Evolutionary conservation across 1,140 invertebrate genomes (phyloP).

Genomic region (Campoletis sonorensis): DNA sequence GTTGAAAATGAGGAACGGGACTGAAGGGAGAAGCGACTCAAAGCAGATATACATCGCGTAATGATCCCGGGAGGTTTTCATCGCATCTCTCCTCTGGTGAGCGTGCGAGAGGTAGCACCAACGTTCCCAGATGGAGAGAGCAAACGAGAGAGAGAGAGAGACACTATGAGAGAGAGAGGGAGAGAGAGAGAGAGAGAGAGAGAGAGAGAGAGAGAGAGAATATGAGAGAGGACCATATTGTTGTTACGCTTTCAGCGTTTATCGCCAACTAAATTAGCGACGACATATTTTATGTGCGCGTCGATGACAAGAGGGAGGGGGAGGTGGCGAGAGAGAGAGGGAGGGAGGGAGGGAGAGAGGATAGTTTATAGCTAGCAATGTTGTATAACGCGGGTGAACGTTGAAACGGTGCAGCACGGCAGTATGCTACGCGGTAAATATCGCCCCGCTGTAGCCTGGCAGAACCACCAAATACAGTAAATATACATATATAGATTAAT

Average conservation of each 20-base stretch:
- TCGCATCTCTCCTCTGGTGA: background rate
- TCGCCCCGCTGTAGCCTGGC: background rate
- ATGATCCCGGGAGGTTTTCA: background rate
- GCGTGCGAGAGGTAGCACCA: background rate
- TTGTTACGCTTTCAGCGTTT: slow-evolving; percentile 45
- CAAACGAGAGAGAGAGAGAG: background rate
- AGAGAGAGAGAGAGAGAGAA: background rate
- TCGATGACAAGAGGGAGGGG: slow-evolving; percentile 36
- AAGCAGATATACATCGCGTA: background rate
- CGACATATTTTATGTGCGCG: slow-evolving; percentile 44
- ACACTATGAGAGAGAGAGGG: no score
- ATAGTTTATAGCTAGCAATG: slow-evolving; percentile 42
- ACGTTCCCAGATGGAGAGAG: background rate
- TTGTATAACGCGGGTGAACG: background rate
- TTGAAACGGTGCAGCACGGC: background rate
- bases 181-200: no score
- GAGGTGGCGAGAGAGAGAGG: no score
- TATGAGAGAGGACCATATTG: slow-evolving; percentile 23
- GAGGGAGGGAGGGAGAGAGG: background rate
- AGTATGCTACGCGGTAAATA: slow-evolving; percentile 10
- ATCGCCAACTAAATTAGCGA: slow-evolving; percentile 44
- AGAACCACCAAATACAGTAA: background rate
- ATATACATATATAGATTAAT: background rate
- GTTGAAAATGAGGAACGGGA: background rate
- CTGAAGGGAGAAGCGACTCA: background rate